Base-by-base conservation (phyloP, 2,888 invertebrate genomes). In the Teleiodes luculella region DNA sequence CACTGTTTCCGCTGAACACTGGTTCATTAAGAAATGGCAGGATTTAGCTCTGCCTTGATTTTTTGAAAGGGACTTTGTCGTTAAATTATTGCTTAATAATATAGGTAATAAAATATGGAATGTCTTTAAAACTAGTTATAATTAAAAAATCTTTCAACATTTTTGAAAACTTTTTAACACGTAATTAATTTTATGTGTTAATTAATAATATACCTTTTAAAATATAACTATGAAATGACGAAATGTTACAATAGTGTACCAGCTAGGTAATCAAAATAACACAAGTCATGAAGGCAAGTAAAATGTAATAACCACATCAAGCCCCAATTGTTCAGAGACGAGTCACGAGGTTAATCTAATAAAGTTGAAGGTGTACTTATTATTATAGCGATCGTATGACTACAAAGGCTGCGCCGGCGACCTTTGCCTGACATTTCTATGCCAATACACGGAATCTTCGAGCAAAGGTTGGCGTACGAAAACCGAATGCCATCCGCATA, bases 361-460 rank as follows among this genome's bases (percentile, higher is more conserved):
- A 63, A 65, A 49, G 13, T 49, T 49, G 49, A 49, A 37, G 28
- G n/a, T 24, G 43, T 43, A 28, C 28, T 43, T 28, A 51, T 54
- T 56, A 57, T 47, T 57, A 56, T 46, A 43, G 36, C 47, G 33
- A 43, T 43, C 28, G 20, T 20, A n/a, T 43, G 7, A 24, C 28
- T 24, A 37, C n/a, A 43, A 13, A 28, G 13, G 6, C 28, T 28
- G 20, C 65, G 64, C 59, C 60, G 59, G 53, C 68, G 80, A 83
- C 86, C 86, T 87, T 86, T 86, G 67, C 24, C 72, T 86, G 85
- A 76, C 86, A 86, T 87, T 86, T 83, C 58, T 63, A 64, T 70
- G 64, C 65, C 64, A 64, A 67, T 68, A 70, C 71, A 75, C 70
- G 70, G 70, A 77, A 74, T 74, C 74, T 74, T 76, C 67, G 66